Evolutionary conservation across 1,140 invertebrate genomes (phyloP).

Genomic region (Drosophila carrolli): DNA sequence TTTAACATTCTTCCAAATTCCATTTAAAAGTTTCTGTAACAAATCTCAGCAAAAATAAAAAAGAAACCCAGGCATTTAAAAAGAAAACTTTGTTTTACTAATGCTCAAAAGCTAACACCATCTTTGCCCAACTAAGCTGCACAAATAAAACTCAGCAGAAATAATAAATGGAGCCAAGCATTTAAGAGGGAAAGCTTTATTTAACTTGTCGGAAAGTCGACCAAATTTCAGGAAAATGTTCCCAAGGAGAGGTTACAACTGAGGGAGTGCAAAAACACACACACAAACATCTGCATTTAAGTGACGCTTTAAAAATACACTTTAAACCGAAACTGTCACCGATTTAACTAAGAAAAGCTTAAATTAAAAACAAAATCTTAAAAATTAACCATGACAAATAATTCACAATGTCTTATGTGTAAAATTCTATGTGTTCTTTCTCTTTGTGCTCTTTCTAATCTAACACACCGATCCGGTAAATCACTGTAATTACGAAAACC

Average conservation of each 20-base stretch:
- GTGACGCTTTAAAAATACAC: conserved; percentile 23
- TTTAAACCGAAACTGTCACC: conserved; percentile 8
- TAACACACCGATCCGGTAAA: conserved; percentile 30
- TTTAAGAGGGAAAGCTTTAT: conserved; percentile 29
- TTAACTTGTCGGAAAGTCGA: conserved; percentile 33
- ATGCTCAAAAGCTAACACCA: conserved; percentile 24
- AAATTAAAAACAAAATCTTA: conserved; percentile 16
- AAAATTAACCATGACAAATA: conserved; percentile 41
- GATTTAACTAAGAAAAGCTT: conserved; percentile 33
- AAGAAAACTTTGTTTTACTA: conserved; percentile 14
- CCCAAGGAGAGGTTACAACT: neutral
- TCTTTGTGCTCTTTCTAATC: conserved; percentile 76
- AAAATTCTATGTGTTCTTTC: conserved; percentile 73
- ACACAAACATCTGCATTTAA: conserved; percentile 3
- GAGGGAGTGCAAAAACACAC: conserved; percentile 7
- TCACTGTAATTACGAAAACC: conserved; percentile 57
- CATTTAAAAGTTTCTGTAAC: neutral
- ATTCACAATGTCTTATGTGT: conserved; percentile 65
- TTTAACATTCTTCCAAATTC: too few relatives aligned
- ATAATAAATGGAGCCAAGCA: conserved; percentile 28
- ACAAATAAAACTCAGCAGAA: conserved; percentile 43
- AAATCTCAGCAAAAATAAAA: neutral
- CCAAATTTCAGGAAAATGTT: conserved; percentile 3
- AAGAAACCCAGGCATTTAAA: conserved; percentile 4
- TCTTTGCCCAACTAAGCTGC: conserved; percentile 26